Evolutionary conservation across 1,140 invertebrate genomes (phyloP), one percentile per base, ranked within the genome.

Genomic region (Macrotrachela quadricornifera): DNA sequence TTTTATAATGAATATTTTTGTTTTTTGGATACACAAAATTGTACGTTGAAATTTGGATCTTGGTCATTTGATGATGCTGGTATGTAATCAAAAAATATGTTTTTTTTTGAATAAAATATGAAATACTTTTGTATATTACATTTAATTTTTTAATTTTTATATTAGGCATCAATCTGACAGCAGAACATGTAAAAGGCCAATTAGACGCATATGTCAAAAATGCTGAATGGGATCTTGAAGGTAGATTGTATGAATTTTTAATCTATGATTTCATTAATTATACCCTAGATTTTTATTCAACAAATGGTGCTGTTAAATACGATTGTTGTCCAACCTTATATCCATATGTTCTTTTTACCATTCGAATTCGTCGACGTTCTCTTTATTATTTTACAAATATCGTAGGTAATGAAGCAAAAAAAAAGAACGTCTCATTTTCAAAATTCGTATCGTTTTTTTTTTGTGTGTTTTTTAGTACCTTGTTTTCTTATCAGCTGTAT

Each of bases 401-500:
- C 8, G 21, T 30, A 4, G 21, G 21, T 30, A 30, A 30, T 30
- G 21, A 30, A 30, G 21, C 21, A 4, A 2, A 8, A 30, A 4
- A 30, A 8, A 2, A 30, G n/a, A n/a, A n/a, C n/a, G n/a, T n/a
- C n/a, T n/a, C n/a, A n/a, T n/a, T n/a, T n/a, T n/a, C n/a, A n/a
- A n/a, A n/a, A n/a, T n/a, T n/a, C n/a, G n/a, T n/a, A n/a, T n/a
- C n/a, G n/a, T n/a, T n/a, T n/a, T 77, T 97, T 97, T 77, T 94
- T 94, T 74, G 96, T 97, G 78, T 97, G 97, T 77, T 79, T 53
- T 12, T 46, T 53, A 53, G 88, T 97, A 65, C 92, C 92, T 54
- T 97, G 91, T 73, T 86, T 97, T 61, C 79, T 97, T 63, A 96
- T 97, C 65, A 88, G 91, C 60, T 92, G 88, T 59, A 94, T 99